Percentiles rank a stretch among this genome's conserved stretches.
These are phyloP conservation scores for Abramis brama DNA, from an alignment of 2,113 vertebrate genomes.

Conservation along the genomic window DNA sequence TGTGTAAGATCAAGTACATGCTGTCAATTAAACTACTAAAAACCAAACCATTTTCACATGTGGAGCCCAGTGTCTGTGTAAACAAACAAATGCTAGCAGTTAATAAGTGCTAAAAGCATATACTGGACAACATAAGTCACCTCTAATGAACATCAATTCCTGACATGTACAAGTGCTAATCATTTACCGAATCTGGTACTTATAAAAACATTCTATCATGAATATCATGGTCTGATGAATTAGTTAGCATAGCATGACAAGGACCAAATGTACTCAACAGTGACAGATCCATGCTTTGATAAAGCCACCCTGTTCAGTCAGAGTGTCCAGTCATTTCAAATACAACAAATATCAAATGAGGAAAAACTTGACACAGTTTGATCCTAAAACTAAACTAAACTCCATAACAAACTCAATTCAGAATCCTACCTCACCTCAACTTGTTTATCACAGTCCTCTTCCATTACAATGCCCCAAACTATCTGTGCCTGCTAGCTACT, in stretches of 20 bases:
- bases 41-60: background rate
- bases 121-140: background rate
- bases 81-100: background rate
- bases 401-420: background rate
- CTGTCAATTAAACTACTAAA: background rate
- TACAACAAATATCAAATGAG: background rate
- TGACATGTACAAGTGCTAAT: background rate
- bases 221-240: background rate
- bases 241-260: background rate
- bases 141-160: background rate
- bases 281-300: background rate
- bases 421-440: conserved; percentile 62
- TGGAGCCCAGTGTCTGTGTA: background rate
- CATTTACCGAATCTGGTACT: background rate
- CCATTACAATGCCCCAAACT: conserved; percentile 44
- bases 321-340: background rate
- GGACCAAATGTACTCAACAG: background rate
- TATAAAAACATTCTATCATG: background rate
- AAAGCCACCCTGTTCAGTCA: background rate
- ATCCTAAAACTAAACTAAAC: background rate
- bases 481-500: background rate
- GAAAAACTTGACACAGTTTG: background rate
- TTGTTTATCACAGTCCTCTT: conserved; percentile 59
- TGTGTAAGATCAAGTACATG: too few species aligned
- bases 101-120: background rate